Conservation (phyloP, 2,797 vertebrate genomes). For the Buceros bicornis region DNA sequence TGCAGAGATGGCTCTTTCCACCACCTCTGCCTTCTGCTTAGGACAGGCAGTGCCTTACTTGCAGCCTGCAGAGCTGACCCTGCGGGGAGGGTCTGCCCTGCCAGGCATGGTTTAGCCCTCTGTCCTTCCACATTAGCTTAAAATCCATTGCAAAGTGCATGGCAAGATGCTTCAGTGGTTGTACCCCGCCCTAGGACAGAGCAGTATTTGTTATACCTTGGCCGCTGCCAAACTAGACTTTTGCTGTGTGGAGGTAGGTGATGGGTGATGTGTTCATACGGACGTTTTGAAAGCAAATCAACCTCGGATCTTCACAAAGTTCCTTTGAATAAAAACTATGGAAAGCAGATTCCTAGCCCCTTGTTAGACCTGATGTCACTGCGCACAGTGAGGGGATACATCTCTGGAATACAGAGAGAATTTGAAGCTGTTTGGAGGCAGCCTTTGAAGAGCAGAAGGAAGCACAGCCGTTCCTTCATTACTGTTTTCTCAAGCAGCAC, state of each 20-base stretch:
- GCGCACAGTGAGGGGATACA: background rate
- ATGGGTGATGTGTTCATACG: rapidly evolving
- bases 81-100: background rate
- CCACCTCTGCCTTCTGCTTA: background rate
- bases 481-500: background rate
- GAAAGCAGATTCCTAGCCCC: background rate
- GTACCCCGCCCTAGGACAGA: background rate
- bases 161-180: background rate
- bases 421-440: background rate
- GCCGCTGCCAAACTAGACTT: background rate
- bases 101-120: background rate
- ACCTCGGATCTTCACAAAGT: background rate
- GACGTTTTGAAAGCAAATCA: background rate
- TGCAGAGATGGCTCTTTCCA: background rate
- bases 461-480: background rate
- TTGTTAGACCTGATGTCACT: background rate
- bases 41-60: background rate
- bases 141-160: background rate
- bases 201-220: rapidly evolving
- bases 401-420: background rate
- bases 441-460: background rate
- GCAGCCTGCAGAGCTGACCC: background rate
- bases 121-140: background rate
- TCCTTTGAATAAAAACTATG: background rate
- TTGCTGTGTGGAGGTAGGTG: background rate